Percentiles rank a stretch among this genome's conserved stretches.
These are phyloP conservation scores for Labrus mixtus DNA, from an alignment of 2,113 vertebrate species.

Conservation along the genomic window DNA sequence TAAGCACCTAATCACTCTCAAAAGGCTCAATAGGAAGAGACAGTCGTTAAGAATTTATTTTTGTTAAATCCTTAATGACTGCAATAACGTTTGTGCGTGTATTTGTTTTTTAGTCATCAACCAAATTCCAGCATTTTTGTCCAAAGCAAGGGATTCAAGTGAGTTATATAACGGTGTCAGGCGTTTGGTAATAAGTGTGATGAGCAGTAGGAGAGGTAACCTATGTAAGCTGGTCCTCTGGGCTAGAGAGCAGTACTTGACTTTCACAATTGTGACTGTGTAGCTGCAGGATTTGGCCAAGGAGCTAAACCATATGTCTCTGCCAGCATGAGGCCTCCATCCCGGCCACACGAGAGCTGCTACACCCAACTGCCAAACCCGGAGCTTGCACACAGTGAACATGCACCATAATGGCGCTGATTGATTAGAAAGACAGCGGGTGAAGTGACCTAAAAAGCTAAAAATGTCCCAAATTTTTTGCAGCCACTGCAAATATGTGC, in stretches of 20 bases:
- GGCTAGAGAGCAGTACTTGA: conserved; percentile 13
- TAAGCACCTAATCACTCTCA: no score
- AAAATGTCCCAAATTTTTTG: conserved; percentile 14
- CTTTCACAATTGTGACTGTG: conserved; percentile 30
- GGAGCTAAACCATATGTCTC: conserved; percentile 52
- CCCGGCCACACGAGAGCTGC: conserved; percentile 41
- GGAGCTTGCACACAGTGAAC: conserved; percentile 23
- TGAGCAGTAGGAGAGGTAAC: not conserved
- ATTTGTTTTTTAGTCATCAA: no score
- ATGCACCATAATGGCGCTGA: conserved; percentile 19
- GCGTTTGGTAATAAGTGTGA: not conserved
- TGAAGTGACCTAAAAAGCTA: conserved; percentile 28
- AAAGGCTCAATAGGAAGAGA: no score
- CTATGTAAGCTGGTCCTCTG: conserved; percentile 11
- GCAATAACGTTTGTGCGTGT: no score
- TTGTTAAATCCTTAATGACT: no score
- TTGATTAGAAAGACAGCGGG: conserved; percentile 27
- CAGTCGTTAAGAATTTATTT: no score
- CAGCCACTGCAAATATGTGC: not conserved
- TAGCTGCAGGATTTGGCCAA: conserved; percentile 52
- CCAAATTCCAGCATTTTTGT: no score
- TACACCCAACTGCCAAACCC: conserved; percentile 42
- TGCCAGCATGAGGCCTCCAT: conserved; percentile 42
- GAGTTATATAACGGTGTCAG: not conserved
- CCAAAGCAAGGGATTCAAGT: not conserved